A percentile compares a stretch with the other conserved stretches of the same genome.
These are phyloP conservation scores for Anguilla pacifica DNA, from an alignment of 2,797 vertebrate genomes.

Conservation along the genomic window DNA sequence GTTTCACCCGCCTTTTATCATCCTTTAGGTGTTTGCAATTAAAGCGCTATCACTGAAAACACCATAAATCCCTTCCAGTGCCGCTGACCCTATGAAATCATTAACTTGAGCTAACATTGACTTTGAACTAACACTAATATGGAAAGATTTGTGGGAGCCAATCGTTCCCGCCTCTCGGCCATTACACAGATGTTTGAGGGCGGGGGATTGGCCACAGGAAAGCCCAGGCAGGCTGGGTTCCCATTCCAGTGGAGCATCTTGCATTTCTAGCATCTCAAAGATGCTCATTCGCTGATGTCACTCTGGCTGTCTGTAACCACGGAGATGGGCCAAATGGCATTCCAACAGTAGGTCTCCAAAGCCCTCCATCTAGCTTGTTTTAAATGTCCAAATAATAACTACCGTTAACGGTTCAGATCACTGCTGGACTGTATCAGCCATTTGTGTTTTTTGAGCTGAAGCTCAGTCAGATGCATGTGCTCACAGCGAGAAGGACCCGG, in stretches of 20 bases:
- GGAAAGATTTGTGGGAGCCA: neutral
- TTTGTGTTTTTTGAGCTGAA: neutral
- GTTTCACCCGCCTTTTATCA: neutral
- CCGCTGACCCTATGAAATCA: neutral
- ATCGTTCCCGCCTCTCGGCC: neutral
- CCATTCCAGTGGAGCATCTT: neutral
- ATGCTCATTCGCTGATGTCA: neutral
- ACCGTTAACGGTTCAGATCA: neutral
- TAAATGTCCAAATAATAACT: conserved; percentile 18
- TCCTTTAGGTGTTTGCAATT: neutral
- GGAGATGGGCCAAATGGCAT: neutral
- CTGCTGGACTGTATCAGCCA: neutral
- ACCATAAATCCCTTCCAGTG: neutral
- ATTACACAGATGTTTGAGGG: neutral
- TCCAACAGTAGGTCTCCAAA: neutral
- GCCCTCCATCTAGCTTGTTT: neutral
- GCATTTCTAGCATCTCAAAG: neutral
- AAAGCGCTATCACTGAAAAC: neutral
- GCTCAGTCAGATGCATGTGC: neutral
- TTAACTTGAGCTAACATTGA: neutral
- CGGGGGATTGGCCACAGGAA: neutral
- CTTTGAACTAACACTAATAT: neutral
- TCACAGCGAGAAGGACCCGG: neutral
- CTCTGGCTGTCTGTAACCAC: neutral
- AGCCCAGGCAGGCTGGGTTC: neutral